A percentile compares a stretch with the other conserved stretches of the same genome.
Conservation (phyloP, 2,113 vertebrate species). For the Proterorhinus semilunaris region DNA sequence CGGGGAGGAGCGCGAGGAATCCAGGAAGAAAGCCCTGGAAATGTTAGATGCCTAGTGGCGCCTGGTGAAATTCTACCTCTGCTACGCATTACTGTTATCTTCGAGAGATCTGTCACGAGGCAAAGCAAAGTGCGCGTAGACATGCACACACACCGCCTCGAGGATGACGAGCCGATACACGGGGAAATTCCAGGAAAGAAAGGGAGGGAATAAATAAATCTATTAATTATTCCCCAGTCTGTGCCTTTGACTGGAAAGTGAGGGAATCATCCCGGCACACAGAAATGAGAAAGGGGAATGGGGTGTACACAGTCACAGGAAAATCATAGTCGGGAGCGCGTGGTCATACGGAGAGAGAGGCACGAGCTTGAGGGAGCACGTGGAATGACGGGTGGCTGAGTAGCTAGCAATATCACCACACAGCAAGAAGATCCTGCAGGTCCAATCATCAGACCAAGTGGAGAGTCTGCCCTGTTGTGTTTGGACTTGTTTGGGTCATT, state of each 20-base stretch:
- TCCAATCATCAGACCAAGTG: too few relatives aligned
- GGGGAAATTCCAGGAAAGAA: slow-evolving; percentile 16
- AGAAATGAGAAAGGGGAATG: not conserved
- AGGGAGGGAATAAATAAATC: slow-evolving; percentile 17
- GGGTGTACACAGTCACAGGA: too few relatives aligned
- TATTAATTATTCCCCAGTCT: slow-evolving; percentile 3
- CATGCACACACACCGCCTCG: slow-evolving; percentile 17
- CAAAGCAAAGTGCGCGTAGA: slow-evolving; percentile 12
- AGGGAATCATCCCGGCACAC: slow-evolving; percentile 5
- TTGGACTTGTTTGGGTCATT: too few relatives aligned
- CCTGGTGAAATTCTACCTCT: slow-evolving; percentile 30
- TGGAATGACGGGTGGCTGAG: not conserved
- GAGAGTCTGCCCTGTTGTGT: too few relatives aligned
- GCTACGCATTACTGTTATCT: slow-evolving; percentile 20
- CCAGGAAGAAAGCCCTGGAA: not conserved
- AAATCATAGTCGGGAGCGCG: slow-evolving; percentile 5
- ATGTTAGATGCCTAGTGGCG: slow-evolving; percentile 27
- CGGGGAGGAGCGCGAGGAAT: slow-evolving; percentile 11
- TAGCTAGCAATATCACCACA: too few relatives aligned
- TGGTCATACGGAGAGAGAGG: slow-evolving; percentile 49
- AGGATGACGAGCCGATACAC: slow-evolving; percentile 6
- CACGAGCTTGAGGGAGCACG: slow-evolving; percentile 2
- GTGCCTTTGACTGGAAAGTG: slow-evolving; percentile 33
- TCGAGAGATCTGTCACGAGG: slow-evolving; percentile 22
- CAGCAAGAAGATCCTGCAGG: too few relatives aligned